phyloP scores from a whole-genome alignment of 2,888 invertebrate genomes.

The Tortricodes alternella region DNA sequence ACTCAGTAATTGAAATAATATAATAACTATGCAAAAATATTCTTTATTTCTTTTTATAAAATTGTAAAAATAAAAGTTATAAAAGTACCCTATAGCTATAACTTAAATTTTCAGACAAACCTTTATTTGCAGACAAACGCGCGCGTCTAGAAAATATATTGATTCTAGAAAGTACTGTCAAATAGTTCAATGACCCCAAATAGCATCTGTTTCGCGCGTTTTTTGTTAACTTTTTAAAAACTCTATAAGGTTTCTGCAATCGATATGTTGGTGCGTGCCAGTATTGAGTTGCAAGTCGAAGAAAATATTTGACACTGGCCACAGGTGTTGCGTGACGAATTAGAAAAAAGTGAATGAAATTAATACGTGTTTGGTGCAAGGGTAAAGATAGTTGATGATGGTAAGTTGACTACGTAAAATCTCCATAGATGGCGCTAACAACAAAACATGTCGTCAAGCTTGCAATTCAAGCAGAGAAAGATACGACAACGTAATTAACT shows the following conservation, averaged over 20 bases:
- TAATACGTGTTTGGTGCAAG: constrained; percentile 10
- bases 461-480: no score
- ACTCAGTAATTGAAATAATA: no score
- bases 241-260: constrained; percentile 72
- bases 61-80: no score
- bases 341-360: constrained; percentile 36
- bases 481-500: no score
- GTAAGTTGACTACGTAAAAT: background rate
- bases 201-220: constrained; percentile 43
- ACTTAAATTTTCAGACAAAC: no score
- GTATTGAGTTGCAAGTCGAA: constrained; percentile 68
- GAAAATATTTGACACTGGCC: constrained; percentile 74
- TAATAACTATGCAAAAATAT: no score
- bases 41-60: no score
- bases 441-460: no score
- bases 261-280: constrained; percentile 65
- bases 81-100: no score
- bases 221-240: constrained; percentile 54
- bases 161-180: no score
- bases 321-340: constrained; percentile 67
- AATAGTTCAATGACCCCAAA: constrained; percentile 15
- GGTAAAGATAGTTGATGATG: background rate
- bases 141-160: background rate
- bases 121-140: no score
- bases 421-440: no score